A percentile compares a stretch with the other conserved stretches of the same genome.
Conservation (phyloP, 2,113 vertebrate genomes). For the Eulacestoma nigropectus region DNA sequence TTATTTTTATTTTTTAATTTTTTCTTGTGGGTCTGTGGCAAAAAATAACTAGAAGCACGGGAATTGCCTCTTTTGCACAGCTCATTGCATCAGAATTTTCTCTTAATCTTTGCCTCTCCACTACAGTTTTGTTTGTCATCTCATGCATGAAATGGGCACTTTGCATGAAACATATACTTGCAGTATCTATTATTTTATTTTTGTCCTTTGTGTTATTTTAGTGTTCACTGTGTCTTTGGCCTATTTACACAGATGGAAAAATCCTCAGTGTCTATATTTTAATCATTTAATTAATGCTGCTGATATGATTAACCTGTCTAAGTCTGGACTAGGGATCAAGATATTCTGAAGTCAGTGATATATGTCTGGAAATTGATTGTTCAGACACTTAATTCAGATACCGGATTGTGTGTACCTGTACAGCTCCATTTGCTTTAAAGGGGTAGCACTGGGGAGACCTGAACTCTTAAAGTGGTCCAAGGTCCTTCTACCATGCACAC, state of each 20-base stretch:
- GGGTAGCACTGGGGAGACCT: background rate
- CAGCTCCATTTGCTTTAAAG: background rate
- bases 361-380: background rate
- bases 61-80: background rate
- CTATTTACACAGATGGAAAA: background rate
- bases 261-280: background rate
- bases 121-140: background rate
- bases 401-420: background rate
- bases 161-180: background rate
- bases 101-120: background rate
- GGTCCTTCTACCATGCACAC: too few relatives aligned
- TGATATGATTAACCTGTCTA: background rate
- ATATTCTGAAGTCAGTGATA: background rate
- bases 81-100: conserved; percentile 3
- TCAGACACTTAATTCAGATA: background rate
- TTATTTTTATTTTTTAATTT: background rate
- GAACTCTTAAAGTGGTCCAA: background rate
- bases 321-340: background rate
- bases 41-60: background rate
- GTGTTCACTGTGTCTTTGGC: background rate
- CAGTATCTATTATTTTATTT: background rate
- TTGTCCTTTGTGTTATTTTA: background rate
- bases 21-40: background rate
- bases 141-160: background rate
- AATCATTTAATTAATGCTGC: background rate